Conservation (phyloP, 2,797 vertebrate species). For the Gallinago nigripennis region DNA sequence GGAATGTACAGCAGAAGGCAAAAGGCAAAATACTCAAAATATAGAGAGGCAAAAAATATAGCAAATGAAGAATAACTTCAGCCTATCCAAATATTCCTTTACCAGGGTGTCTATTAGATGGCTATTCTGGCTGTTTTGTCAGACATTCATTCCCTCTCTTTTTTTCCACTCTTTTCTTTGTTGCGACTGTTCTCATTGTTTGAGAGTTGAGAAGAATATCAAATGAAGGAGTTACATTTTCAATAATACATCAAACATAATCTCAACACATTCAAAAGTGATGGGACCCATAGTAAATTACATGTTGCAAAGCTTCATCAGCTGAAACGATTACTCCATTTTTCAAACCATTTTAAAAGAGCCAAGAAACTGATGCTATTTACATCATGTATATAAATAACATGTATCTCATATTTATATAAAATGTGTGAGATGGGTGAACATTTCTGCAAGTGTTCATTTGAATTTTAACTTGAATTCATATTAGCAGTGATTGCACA, state of each 20-base stretch:
- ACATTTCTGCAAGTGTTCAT: conserved; percentile 53
- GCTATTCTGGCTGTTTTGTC: background rate
- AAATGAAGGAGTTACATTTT: conserved; percentile 37
- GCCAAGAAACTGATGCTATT: conserved; percentile 61
- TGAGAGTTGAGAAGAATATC: conserved; percentile 40
- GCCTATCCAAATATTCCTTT: background rate
- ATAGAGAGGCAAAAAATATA: background rate
- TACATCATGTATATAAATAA: conserved; percentile 65
- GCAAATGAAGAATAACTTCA: background rate
- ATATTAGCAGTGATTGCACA: conserved; percentile 44
- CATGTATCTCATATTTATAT: conserved; percentile 52
- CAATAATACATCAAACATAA: conserved; percentile 53
- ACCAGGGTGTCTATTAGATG: background rate
- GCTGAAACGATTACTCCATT: conserved; percentile 58
- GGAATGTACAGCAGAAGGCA: background rate
- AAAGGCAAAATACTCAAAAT: background rate
- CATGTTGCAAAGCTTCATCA: conserved; percentile 51
- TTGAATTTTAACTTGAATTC: conserved; percentile 62
- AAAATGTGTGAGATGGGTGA: conserved; percentile 49
- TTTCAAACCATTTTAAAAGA: conserved; percentile 48
- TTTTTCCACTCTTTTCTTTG: background rate
- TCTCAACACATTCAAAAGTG: conserved; percentile 42
- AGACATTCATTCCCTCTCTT: background rate
- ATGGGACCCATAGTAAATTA: conserved; percentile 56
- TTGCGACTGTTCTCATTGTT: conserved; percentile 12